Conservation (phyloP, 2,113 vertebrate genomes). For the Trogon melanurus region DNA sequence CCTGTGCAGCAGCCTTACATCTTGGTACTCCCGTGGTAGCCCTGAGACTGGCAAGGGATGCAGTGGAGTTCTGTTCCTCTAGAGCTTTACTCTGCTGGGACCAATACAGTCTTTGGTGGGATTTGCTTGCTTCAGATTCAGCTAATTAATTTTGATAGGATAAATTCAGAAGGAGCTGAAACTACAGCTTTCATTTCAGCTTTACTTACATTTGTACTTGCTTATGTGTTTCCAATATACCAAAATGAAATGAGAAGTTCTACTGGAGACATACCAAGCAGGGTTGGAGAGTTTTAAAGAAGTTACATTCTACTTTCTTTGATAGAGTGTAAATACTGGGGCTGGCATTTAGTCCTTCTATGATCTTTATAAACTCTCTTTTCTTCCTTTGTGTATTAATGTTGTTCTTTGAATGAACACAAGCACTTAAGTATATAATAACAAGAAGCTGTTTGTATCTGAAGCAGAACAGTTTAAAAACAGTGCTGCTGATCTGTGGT, state of each 20-base stretch:
- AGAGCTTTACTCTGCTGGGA: constrained; percentile 12
- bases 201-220: not conserved
- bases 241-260: not conserved
- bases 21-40: not conserved
- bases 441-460: not conserved
- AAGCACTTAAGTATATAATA: not conserved
- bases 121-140: constrained; percentile 22
- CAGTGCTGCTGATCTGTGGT: not conserved
- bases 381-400: not conserved
- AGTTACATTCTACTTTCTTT: not conserved
- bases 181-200: not conserved
- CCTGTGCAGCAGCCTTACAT: rapidly evolving
- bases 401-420: not conserved
- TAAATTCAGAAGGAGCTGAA: not conserved
- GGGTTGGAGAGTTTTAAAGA: not conserved
- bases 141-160: constrained; percentile 35
- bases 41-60: not conserved
- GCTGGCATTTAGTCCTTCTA: not conserved
- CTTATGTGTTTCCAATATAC: not conserved
- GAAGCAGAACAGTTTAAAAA: not conserved
- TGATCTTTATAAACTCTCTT: not conserved
- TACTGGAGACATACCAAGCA: not conserved
- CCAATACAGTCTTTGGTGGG: not conserved
- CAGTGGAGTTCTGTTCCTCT: not conserved
- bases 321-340: not conserved